A percentile compares a stretch with the other conserved stretches of the same genome.
phyloP scores from a whole-genome alignment of 2,888 invertebrate species.

The Pseudoips prasinana region DNA sequence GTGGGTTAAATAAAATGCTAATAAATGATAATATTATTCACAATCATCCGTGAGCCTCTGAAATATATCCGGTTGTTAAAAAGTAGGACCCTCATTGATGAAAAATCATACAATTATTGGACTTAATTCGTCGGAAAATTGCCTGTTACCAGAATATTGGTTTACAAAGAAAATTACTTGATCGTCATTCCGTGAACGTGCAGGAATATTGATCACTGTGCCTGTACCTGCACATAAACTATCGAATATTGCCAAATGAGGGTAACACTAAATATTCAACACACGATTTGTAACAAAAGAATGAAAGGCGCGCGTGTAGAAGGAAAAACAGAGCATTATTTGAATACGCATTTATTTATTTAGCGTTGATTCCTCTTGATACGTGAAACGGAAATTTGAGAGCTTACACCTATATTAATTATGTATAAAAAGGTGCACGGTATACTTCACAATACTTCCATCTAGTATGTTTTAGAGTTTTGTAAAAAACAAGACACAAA shows the following conservation, averaged over 20 bases:
- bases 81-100: too few relatives aligned
- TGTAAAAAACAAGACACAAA: too few relatives aligned
- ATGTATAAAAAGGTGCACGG: too few relatives aligned
- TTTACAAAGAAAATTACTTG: constrained; percentile 21
- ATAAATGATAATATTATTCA: too few relatives aligned
- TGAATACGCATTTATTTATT: constrained; percentile 4
- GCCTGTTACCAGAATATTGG: constrained; percentile 8
- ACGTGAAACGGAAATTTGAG: too few relatives aligned
- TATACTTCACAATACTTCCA: too few relatives aligned
- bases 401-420: too few relatives aligned
- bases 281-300: constrained; percentile 25
- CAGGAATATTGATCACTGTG: constrained; percentile 33
- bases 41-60: too few relatives aligned
- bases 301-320: constrained; percentile 2
- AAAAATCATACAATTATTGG: constrained; percentile 5
- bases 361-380: too few relatives aligned
- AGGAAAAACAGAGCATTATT: constrained; percentile 7
- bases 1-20: too few relatives aligned
- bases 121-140: constrained; percentile 2
- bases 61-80: too few relatives aligned
- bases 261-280: constrained; percentile 29
- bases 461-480: too few relatives aligned
- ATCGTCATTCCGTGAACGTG: constrained; percentile 22
- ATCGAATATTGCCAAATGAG: constrained; percentile 31
- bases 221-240: constrained; percentile 25